A percentile compares a stretch with the other conserved stretches of the same genome.
These are phyloP conservation scores for Pelvicachromis taeniatus DNA, from an alignment of 2,113 vertebrate genomes.

Conservation along the genomic window DNA sequence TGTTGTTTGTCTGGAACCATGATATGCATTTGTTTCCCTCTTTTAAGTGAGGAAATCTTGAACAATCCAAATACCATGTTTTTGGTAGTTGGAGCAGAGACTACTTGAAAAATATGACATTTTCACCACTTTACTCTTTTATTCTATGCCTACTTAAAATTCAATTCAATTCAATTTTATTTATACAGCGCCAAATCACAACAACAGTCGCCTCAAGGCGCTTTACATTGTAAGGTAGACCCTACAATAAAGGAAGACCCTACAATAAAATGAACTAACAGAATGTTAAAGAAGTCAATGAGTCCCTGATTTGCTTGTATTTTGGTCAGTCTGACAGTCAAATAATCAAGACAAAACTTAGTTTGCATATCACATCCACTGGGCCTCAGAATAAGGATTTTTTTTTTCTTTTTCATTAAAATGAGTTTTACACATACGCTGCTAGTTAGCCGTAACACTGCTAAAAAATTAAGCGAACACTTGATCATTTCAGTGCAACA, in stretches of 20 bases:
- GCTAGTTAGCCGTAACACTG: not conserved
- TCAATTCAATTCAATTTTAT: no score
- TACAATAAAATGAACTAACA: not conserved
- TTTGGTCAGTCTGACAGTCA: not conserved
- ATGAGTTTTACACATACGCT: not conserved
- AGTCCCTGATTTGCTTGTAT: not conserved
- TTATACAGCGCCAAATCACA: no score
- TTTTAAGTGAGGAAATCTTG: not conserved
- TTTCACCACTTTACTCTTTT: not conserved
- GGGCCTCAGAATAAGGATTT: not conserved
- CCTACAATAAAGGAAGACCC: no score
- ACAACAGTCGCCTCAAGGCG: no score
- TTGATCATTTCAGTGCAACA: not conserved
- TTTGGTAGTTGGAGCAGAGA: not conserved
- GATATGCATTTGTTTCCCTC: not conserved
- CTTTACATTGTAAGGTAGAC: no score
- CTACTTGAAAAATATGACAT: not conserved
- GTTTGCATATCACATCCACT: not conserved
- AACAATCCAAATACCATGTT: not conserved
- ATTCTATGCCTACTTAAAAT: not conserved
- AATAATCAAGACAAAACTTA: not conserved
- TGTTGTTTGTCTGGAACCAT: not conserved
- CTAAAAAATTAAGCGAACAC: not conserved
- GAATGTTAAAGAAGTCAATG: not conserved
- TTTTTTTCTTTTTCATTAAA: not conserved